Percentiles rank a stretch among this genome's conserved stretches.
Conservation (phyloP, 2,797 vertebrate genomes). For the Euphonia xanthogaster region DNA sequence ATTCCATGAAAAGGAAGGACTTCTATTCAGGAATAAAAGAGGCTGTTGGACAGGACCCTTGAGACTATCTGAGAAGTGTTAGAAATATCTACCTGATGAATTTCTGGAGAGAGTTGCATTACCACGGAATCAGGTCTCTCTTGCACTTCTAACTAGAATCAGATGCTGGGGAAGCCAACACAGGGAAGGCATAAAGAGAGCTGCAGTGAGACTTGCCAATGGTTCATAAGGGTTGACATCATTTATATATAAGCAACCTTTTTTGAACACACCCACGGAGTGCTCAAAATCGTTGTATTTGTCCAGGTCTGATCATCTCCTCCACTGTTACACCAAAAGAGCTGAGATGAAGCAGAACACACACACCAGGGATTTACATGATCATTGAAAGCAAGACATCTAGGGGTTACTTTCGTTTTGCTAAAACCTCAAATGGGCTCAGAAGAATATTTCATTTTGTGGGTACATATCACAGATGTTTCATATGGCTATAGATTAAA, state of each 20-base stretch:
- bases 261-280: neutral
- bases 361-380: neutral
- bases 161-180: neutral
- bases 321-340: neutral
- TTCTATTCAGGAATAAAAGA: neutral
- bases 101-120: neutral
- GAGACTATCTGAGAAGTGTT: neutral
- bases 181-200: neutral
- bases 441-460: neutral
- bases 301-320: neutral
- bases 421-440: neutral
- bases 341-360: neutral
- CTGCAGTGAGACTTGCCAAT: neutral
- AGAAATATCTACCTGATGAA: neutral
- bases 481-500: neutral
- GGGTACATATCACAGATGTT: neutral
- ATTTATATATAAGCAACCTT: neutral
- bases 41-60: neutral
- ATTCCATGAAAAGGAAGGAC: neutral
- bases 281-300: neutral
- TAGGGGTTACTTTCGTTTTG: neutral
- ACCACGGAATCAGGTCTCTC: neutral
- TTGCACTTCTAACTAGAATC: neutral
- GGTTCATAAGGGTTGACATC: neutral
- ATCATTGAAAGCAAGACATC: neutral